Percentiles rank a stretch among this genome's conserved stretches.
Evolutionary conservation across 1,140 invertebrate genomes (phyloP).

Genomic region (Pseudomyrmex concolor): DNA sequence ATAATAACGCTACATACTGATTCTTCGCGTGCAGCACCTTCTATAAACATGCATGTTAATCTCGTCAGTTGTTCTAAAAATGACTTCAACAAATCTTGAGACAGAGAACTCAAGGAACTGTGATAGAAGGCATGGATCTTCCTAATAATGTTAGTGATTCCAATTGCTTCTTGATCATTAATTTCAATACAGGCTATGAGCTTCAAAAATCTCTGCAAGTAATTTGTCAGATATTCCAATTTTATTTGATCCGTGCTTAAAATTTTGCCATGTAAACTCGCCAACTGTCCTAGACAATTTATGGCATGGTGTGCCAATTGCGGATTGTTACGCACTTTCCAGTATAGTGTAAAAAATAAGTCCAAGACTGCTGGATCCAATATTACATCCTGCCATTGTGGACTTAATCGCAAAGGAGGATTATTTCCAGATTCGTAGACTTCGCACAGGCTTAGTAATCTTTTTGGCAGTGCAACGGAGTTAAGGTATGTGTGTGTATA

Average conservation of each 20-base stretch:
- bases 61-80: constrained; percentile 89
- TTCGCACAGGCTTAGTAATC: constrained; percentile 90
- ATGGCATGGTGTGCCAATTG: constrained; percentile 91
- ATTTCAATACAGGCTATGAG: constrained; percentile 88
- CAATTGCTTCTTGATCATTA: constrained; percentile 87
- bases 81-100: constrained; percentile 84
- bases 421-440: constrained; percentile 89
- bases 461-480: constrained; percentile 86
- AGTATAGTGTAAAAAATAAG: constrained; percentile 93
- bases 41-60: constrained; percentile 91
- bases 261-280: constrained; percentile 90
- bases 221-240: constrained; percentile 90
- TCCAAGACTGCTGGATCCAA: constrained; percentile 90
- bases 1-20: constrained; percentile 84
- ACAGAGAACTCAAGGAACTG: constrained; percentile 81
- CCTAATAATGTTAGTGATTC: constrained; percentile 88
- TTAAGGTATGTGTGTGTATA: constrained; percentile 82
- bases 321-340: constrained; percentile 91
- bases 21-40: constrained; percentile 91
- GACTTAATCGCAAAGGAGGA: constrained; percentile 87
- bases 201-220: constrained; percentile 89
- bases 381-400: constrained; percentile 91
- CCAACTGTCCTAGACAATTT: constrained; percentile 92
- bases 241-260: constrained; percentile 87
- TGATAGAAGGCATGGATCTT: constrained; percentile 89